A percentile compares a stretch with the other conserved stretches of the same genome.
phyloP scores from a whole-genome alignment of 1,140 invertebrate genomes.

The Oedothorax gibbosus region DNA sequence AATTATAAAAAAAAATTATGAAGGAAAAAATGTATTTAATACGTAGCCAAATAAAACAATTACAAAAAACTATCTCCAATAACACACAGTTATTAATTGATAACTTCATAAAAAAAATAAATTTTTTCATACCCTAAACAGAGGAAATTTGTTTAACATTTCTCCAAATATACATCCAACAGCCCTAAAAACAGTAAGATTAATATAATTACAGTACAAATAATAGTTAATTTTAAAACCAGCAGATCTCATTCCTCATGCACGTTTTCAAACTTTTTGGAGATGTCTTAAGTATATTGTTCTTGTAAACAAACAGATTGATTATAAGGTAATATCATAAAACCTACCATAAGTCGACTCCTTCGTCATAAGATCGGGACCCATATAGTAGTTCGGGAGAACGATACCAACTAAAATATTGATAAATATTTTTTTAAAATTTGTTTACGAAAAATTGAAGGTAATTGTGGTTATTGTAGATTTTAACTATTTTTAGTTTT shows the following conservation, averaged over 20 bases:
- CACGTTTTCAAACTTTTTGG: no score
- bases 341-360: conserved; percentile 81
- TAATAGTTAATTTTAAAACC: neutral
- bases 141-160: conserved; percentile 87
- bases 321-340: neutral
- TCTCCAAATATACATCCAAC: conserved; percentile 95
- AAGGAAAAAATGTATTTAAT: no score
- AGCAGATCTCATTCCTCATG: no score
- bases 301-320: no score
- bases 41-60: no score
- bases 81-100: neutral
- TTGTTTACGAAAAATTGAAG: no score
- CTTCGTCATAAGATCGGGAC: conserved; percentile 85
- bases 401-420: conserved; percentile 84
- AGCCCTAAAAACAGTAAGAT: conserved; percentile 72
- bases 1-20: no score
- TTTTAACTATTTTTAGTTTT: no score
- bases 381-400: conserved; percentile 96
- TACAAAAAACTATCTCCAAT: no score
- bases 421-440: neutral
- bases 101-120: neutral
- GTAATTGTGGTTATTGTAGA: no score
- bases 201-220: neutral
- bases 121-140: conserved; percentile 82
- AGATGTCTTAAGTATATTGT: no score